These are phyloP conservation scores for Malurus cyaneus DNA, from an alignment of 2,113 vertebrate genomes.

Conservation along the genomic window DNA sequence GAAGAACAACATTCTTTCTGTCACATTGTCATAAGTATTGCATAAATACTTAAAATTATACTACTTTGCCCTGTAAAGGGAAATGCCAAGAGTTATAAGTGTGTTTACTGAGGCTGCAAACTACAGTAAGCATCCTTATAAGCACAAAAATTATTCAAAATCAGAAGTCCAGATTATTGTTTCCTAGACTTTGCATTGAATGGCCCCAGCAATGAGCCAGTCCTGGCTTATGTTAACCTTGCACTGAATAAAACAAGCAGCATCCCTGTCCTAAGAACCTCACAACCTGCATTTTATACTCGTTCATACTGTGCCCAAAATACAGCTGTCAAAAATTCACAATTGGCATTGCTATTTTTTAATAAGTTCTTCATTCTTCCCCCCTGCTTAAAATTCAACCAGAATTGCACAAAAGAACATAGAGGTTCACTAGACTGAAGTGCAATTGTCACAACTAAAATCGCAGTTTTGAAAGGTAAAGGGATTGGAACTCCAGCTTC, in stretches of 20 bases:
- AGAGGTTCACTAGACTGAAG: neutral
- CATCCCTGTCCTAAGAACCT: neutral
- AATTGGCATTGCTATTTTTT: neutral
- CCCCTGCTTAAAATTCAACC: neutral
- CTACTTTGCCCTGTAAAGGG: neutral
- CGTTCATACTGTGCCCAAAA: neutral
- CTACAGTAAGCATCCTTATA: neutral
- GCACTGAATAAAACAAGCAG: neutral
- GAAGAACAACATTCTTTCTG: neutral
- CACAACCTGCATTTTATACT: neutral
- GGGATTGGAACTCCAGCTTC: neutral
- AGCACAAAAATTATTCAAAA: neutral
- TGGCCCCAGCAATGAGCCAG: neutral
- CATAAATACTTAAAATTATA: neutral
- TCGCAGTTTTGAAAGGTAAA: neutral
- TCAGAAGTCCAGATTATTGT: neutral
- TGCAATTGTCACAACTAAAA: neutral
- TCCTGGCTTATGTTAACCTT: neutral
- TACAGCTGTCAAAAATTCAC: neutral
- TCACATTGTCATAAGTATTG: neutral
- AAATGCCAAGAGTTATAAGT: neutral
- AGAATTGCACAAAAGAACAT: neutral
- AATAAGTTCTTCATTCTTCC: accelerated
- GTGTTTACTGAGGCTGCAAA: neutral
- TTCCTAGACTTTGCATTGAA: neutral